These are phyloP conservation scores for Pedionomus torquatus DNA, from an alignment of 2,113 vertebrate genomes.

Conservation along the genomic window DNA sequence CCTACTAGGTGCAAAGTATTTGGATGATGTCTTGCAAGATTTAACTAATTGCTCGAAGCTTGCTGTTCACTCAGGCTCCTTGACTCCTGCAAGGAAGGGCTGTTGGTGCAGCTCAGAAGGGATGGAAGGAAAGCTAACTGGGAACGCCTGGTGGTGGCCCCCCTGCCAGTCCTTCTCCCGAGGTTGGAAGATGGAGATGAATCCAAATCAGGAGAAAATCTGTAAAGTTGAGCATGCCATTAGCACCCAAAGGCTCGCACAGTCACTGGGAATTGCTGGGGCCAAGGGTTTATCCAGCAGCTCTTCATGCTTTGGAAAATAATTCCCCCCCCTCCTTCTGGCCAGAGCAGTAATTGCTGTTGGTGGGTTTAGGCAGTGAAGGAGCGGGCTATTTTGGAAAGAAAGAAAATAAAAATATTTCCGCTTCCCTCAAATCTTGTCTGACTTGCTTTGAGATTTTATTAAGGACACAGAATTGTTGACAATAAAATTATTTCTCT, in stretches of 20 bases:
- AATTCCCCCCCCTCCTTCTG: neutral
- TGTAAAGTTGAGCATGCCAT: neutral
- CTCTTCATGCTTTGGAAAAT: neutral
- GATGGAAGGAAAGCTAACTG: neutral
- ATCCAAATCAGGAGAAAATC: neutral
- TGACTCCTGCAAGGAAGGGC: neutral
- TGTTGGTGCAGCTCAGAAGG: neutral
- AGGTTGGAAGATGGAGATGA: neutral
- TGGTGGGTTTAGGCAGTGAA: neutral
- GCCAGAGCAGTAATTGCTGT: neutral
- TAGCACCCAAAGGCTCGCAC: neutral
- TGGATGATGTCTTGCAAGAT: neutral
- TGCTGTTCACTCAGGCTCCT: neutral
- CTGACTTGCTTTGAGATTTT: constrained; percentile 9
- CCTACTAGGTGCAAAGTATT: neutral
- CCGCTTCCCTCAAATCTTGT: neutral
- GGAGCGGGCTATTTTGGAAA: neutral
- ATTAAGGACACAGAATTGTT: neutral
- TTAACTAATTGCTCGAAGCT: neutral
- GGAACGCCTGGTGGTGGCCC: neutral
- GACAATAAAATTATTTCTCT: constrained; percentile 23
- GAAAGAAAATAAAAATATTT: neutral
- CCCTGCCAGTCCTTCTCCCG: neutral
- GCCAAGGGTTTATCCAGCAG: neutral
- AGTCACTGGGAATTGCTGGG: neutral